These are phyloP conservation scores for Nasonia vitripennis DNA, from an alignment of 1,140 invertebrate genomes.

Conservation along the genomic window DNA sequence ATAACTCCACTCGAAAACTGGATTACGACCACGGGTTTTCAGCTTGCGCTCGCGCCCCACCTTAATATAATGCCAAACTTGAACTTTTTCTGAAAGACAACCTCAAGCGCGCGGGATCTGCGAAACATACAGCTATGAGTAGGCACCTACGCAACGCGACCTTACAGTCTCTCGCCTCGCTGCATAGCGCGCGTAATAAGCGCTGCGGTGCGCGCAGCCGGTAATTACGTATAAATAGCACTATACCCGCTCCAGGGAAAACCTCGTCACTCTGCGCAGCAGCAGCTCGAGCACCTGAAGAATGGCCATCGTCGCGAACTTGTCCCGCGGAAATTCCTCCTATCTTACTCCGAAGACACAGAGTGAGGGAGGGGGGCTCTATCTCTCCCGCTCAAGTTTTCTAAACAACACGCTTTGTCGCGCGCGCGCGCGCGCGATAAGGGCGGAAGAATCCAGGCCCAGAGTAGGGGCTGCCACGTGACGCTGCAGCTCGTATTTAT, in stretches of 20 bases:
- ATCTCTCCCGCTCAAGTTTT: background rate
- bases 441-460: background rate
- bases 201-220: constrained; percentile 3
- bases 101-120: too few species aligned
- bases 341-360: background rate
- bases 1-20: too few species aligned
- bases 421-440: background rate
- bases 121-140: background rate
- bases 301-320: background rate
- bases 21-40: too few species aligned
- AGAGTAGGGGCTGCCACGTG: background rate
- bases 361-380: too few species aligned
- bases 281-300: background rate
- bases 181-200: background rate
- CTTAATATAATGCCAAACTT: too few species aligned
- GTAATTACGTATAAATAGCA: constrained; percentile 37
- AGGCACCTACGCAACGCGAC: background rate
- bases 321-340: background rate
- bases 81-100: too few species aligned
- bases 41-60: too few species aligned
- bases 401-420: background rate
- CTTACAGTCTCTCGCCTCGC: background rate
- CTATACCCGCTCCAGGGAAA: background rate
- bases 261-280: background rate
- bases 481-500: background rate